Evolutionary conservation across 1,140 invertebrate species (phyloP), one percentile per base, ranked within the genome.

Genomic region (Eriosoma lanigerum): DNA sequence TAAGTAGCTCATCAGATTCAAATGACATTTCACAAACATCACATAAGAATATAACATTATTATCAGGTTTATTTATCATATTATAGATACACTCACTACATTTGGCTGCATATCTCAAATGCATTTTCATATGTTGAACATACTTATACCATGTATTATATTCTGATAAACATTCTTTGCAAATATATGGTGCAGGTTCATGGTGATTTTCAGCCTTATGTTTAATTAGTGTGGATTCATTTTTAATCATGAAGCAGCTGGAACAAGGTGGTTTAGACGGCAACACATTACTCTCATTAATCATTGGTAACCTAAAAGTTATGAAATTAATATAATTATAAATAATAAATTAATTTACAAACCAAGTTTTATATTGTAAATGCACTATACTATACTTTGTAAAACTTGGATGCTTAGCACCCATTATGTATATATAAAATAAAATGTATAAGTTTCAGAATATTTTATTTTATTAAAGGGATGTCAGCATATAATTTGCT

Each of bases 101-200:
- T 60, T 44, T 78, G 60, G 56, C 13, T 46, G 56, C 75, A 78
- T 29, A 60, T 29, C 26, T 78, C 12, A 78, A 78, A 78, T 78
- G 75, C 75, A 78, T 78, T 78, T 78, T 78, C 75, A 78, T 78
- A n/a, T 78, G 75, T 32, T 62, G 56, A 19, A 78, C 75, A 48
- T 78, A 78, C 1, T 62, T 19, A 62, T 78, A 78, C 75, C 75
- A 78, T 26, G 54, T 46, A 29, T 60, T 24, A 1, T 15, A 62
- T 78, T 78, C 54, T 0, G 19, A 62, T 3, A n/a, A 78, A 78
- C 75, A 78, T 46, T 78, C 75, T 62, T 78, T 78, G 17, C 75
- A 78, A 62, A 48, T 46, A 29, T 12, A 78, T 17, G 75, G 75
- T 10, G 75, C 56, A 9, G n/a, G 26, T 78, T 62, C 75, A 60